Conservation (phyloP, 2,113 vertebrate genomes). For the Archocentrus centrarchus region DNA sequence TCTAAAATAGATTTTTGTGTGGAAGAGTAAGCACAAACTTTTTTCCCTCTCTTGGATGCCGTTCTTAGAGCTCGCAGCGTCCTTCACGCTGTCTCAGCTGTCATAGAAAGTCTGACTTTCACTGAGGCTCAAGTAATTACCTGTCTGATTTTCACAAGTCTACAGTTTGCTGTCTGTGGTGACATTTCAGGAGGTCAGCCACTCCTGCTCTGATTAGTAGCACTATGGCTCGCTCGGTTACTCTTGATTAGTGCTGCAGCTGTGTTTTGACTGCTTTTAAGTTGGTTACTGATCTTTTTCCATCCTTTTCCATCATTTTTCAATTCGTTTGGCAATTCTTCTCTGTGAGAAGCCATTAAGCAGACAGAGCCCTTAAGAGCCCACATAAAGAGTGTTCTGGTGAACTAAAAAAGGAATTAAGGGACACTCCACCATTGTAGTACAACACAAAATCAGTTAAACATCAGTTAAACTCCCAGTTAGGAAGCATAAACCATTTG, state of each 20-base stretch:
- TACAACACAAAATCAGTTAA: not conserved
- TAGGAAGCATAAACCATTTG: not conserved
- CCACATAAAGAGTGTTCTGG: not conserved
- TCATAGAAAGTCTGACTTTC: not conserved
- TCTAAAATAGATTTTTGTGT: not conserved
- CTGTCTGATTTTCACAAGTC: not conserved
- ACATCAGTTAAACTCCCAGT: not conserved
- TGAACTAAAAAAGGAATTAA: not conserved
- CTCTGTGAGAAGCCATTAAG: not conserved
- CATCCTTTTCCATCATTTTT: not conserved
- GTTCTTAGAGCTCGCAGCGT: not conserved
- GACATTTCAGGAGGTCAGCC: not conserved
- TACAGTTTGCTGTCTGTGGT: not conserved
- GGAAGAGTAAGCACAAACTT: not conserved
- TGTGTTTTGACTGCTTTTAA: constrained; percentile 7
- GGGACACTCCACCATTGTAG: not conserved
- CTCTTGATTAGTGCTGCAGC: not conserved
- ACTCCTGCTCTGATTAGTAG: not conserved
- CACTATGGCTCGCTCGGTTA: not conserved
- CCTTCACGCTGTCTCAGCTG: not conserved
- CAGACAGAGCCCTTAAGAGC: not conserved
- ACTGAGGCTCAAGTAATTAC: not conserved
- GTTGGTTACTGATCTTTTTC: not conserved
- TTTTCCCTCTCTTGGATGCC: not conserved
- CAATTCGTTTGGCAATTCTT: constrained; percentile 1